Evolutionary conservation across 2,113 vertebrate genomes (phyloP).

Genomic region (Phoxinus phoxinus): DNA sequence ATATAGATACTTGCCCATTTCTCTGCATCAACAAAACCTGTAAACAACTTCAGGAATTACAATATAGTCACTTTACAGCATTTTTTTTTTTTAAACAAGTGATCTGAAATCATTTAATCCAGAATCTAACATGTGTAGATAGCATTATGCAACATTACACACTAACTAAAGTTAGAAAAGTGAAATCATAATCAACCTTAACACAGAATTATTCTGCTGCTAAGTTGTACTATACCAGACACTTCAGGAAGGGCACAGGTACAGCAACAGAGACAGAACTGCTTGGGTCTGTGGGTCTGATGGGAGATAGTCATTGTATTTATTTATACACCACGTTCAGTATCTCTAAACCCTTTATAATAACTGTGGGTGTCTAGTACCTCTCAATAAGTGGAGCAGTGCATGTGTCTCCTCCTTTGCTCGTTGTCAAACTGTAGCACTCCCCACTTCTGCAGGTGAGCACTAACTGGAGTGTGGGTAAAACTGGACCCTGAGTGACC

Average conservation of each 20-base stretch:
- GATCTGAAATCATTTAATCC: neutral
- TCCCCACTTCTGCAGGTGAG: conserved; percentile 15
- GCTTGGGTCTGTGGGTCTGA: conserved; percentile 2
- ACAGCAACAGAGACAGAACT: conserved; percentile 16
- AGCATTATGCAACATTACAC: too few species aligned
- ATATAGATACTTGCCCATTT: conserved; percentile 77
- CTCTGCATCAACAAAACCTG: conserved; percentile 80
- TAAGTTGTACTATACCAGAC: neutral
- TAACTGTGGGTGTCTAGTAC: neutral
- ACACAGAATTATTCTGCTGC: neutral
- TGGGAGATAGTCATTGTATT: neutral
- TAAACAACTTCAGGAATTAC: neutral
- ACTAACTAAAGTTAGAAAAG: too few species aligned
- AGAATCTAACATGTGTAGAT: neutral
- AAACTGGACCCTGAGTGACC: neutral
- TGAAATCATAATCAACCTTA: too few species aligned
- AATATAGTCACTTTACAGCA: neutral
- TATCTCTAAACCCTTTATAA: neutral
- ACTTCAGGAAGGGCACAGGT: conserved; percentile 19
- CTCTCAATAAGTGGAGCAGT: conserved; percentile 15
- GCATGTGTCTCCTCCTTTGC: neutral
- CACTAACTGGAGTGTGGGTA: conserved; percentile 6
- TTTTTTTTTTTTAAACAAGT: neutral
- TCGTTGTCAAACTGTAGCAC: conserved; percentile 16
- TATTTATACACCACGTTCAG: neutral